Evolutionary conservation across 2,113 vertebrate genomes (phyloP).

Genomic region (Clarias gariepinus): DNA sequence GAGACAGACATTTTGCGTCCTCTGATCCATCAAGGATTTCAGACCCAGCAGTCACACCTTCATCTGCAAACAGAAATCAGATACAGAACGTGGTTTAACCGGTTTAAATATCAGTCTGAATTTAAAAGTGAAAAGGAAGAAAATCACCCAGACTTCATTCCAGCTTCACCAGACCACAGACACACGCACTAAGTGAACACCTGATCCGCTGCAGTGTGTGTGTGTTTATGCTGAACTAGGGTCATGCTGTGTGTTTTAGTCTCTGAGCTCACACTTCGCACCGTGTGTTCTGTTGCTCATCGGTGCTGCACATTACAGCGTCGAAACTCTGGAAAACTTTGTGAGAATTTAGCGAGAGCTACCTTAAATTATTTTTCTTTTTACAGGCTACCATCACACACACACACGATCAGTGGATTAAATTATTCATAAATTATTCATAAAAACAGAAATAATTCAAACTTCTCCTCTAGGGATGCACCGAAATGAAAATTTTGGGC

Average conservation of each 20-base stretch:
- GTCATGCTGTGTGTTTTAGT: too few relatives aligned
- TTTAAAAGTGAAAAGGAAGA: neutral
- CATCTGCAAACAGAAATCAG: slow-evolving; percentile 54
- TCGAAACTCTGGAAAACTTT: neutral
- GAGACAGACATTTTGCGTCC: slow-evolving; percentile 51
- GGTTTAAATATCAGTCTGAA: neutral
- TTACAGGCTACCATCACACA: neutral
- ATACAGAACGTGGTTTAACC: neutral
- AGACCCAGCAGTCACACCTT: slow-evolving; percentile 48
- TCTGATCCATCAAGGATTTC: slow-evolving; percentile 55
- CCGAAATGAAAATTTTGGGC: too few relatives aligned
- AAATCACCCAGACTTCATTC: neutral
- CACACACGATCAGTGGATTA: neutral
- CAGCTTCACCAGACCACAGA: neutral
- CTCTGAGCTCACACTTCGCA: neutral
- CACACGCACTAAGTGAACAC: too few relatives aligned
- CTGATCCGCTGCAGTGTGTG: too few relatives aligned
- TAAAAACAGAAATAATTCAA: neutral
- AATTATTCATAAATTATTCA: neutral
- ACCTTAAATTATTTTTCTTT: neutral
- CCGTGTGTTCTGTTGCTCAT: neutral
- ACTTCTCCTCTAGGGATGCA: too few relatives aligned
- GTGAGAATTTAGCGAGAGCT: neutral
- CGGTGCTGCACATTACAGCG: neutral
- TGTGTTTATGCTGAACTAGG: too few relatives aligned